Evolutionary conservation across 2,888 invertebrate genomes (phyloP), one percentile per base, ranked within the genome.

Genomic region (Drosophila fulvimacula): DNA sequence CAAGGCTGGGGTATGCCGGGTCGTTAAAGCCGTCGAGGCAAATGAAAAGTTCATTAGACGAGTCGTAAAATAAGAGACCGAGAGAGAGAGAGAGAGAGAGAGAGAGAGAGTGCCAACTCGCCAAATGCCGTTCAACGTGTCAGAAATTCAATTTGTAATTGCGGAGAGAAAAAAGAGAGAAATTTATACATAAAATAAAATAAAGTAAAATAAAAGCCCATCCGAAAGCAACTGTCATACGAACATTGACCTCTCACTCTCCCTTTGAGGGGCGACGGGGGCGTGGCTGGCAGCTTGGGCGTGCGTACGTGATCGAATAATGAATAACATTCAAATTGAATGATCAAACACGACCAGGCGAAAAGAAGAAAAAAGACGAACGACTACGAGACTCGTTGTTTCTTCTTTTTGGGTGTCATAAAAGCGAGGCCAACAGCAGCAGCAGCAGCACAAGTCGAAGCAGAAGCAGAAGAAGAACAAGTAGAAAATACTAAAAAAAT

Each of bases 311-410:
- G 85, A 86, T 88, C 85, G 87, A 80, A 80, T 88, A 90, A 86
- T 88, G 85, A 88, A 89, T 88, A 89, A 89, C 90, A 88, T 88
- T 86, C 85, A 88, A 90, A 86, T 86, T 86, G 85, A 86, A 86
- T 88, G 88, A 90, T 88, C 90, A 88, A 85, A 85, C 83, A 89
- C 69, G 79, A 65, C 76, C 64, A 79, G 67, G 6, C 46, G n/a
- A 30, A 30, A 30, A 30, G 30, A 1, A 11, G n/a, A 46, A 46
- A 27, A 27, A n/a, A 27, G n/a, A 46, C 24, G 5, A 9, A 44
- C 24, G n/a, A 61, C 65, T 32, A 52, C 39, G 64, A 60, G 79
- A 79, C 63, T 38, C 39, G 51, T 21, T 46, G 56, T 21, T 38
- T 59, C 19, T 48, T 34, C 42, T 15, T 73, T 56, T 64, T 68